Evolutionary conservation across 2,113 vertebrate species (phyloP), one percentile per base, ranked within the genome.

Genomic region (Xenus cinereus): DNA sequence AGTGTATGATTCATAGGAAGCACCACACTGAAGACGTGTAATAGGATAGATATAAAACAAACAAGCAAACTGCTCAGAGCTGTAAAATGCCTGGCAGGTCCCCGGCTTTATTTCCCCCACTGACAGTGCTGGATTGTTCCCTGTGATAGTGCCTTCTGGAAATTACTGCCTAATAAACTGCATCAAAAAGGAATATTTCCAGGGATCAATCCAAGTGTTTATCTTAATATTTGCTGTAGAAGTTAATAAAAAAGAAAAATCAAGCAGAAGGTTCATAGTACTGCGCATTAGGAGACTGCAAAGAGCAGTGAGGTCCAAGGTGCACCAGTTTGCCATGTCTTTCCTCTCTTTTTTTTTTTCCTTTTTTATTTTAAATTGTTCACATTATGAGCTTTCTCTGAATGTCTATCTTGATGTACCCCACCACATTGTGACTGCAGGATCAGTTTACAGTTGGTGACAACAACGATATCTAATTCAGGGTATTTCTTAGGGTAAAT

Each of bases 371-470:
- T 78, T 9, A 20, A 64, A 20, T 23, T 7, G 7, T 51, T 35
- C 8, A 5, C n/a, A 6, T 67, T 41, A 20, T 16, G 20, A 69
- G 33, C 30, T 75, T 72, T 67, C 54, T 41, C 30, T 82, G 39
- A 64, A 14, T 0, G 0, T 4, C 1, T 23, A 2, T 9, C 21
- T 64, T 6, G 1, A 6, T 15, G 30, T 19, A 48, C 63, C 21
- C 30, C 4, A 35, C 11, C 7, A 28, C 39, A 10, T 20, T 62
- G 53, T n/a, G 59, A 64, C 59, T 51, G 43, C 2, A 54, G 21
- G 32, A 54, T 18, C 43, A 45, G 20, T 54, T n/a, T 45, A 43
- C 21, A 75, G 11, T 4, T 7, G 16, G 26, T 50, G 43, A 26
- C 63, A 51, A 45, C 7, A 10, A 14, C 12, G 15, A n/a, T 2